Evolutionary conservation across 2,113 vertebrate genomes (phyloP).

Genomic region (Tympanuchus pallidicinctus): DNA sequence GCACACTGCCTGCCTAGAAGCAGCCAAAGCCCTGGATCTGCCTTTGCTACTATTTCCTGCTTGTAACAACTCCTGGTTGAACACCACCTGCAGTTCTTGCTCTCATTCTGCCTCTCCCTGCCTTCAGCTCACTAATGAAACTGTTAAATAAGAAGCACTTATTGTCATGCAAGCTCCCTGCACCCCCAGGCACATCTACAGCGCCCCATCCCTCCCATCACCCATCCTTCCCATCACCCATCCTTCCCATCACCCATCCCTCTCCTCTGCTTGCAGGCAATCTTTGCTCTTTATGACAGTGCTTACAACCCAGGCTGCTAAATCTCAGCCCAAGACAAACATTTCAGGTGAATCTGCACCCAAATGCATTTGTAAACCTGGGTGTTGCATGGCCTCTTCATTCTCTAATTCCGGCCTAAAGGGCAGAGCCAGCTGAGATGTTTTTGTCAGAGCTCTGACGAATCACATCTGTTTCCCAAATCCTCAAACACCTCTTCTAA

Average conservation of each 20-base stretch:
- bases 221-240: background rate
- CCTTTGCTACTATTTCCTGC: background rate
- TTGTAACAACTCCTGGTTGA: background rate
- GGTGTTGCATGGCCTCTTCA: background rate
- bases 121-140: background rate
- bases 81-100: background rate
- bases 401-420: background rate
- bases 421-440: background rate
- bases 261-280: background rate
- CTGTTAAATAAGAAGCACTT: background rate
- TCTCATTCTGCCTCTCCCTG: background rate
- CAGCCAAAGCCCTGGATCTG: background rate
- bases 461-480: background rate
- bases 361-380: background rate
- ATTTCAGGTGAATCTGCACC: background rate
- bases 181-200: background rate
- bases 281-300: background rate
- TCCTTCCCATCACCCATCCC: background rate
- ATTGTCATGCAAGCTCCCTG: rapidly evolving
- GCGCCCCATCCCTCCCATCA: background rate
- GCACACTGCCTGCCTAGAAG: background rate
- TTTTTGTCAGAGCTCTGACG: background rate
- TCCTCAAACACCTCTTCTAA: background rate
- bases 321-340: background rate
- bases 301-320: background rate